These are phyloP conservation scores for Trachelus iudaicus DNA, from an alignment of 2,888 invertebrate genomes.

Conservation along the genomic window DNA sequence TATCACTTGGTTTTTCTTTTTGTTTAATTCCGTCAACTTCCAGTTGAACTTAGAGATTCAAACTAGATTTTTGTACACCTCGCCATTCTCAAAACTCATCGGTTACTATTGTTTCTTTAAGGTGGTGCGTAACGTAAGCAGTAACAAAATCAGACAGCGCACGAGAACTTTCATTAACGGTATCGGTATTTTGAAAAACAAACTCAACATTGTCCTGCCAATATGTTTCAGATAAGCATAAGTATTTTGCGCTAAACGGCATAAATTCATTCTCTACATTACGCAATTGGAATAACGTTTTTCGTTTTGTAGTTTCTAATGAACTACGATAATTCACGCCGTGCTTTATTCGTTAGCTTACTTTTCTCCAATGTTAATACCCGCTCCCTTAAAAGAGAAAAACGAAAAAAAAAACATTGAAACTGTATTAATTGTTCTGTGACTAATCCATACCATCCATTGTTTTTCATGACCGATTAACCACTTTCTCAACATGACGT, in stretches of 20 bases:
- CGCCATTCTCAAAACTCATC: constrained; percentile 22
- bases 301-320: background rate
- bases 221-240: background rate
- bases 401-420: background rate
- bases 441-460: background rate
- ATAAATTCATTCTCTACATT: background rate
- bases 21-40: background rate
- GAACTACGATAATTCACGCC: background rate
- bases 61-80: background rate
- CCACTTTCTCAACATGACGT: background rate
- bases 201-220: background rate
- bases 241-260: background rate
- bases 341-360: background rate
- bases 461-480: background rate
- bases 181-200: background rate
- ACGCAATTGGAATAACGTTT: background rate
- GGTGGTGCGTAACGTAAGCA: constrained; percentile 48
- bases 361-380: background rate
- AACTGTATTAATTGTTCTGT: background rate
- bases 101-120: constrained; percentile 35
- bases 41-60: background rate
- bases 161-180: background rate
- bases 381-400: background rate
- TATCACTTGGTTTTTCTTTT: background rate
- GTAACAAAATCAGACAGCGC: constrained; percentile 21